These are phyloP conservation scores for Notarius quadriscutis DNA, from an alignment of 2,113 vertebrate species.

Conservation along the genomic window DNA sequence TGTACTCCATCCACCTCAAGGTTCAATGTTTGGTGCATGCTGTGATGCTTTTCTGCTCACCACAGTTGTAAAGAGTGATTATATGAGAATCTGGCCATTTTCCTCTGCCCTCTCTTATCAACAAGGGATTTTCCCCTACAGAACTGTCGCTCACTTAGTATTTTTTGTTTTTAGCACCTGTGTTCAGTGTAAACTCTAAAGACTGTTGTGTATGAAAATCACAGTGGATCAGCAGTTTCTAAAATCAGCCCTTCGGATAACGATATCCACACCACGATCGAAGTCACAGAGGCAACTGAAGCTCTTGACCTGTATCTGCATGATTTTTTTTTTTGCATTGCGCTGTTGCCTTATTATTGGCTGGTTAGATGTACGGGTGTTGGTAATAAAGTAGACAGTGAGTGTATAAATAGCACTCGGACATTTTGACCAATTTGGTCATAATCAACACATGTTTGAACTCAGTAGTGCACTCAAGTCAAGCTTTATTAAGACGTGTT, in stretches of 20 bases:
- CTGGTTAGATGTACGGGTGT: background rate
- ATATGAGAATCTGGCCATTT: no score
- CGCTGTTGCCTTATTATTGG: background rate
- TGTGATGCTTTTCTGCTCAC: no score
- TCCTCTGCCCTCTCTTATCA: no score
- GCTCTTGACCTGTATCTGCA: background rate
- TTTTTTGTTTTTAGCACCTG: background rate
- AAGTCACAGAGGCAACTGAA: background rate
- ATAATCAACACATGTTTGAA: background rate
- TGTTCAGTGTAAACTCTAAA: background rate
- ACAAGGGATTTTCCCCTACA: no score
- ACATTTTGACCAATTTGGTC: background rate
- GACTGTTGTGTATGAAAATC: background rate
- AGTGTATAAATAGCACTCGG: background rate
- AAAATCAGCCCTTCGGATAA: background rate
- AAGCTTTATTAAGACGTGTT: slow-evolving; percentile 74
- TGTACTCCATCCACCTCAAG: no score
- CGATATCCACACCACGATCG: background rate
- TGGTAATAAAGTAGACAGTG: background rate
- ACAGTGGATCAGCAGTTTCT: background rate
- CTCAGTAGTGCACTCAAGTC: slow-evolving; percentile 62
- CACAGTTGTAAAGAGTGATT: no score
- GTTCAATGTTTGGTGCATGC: no score
- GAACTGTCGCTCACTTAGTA: background rate
- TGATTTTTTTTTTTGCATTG: background rate